Percentiles rank a stretch among this genome's conserved stretches.
phyloP scores from a whole-genome alignment of 2,888 invertebrate genomes.

The Sphaeridia pumilis region DNA sequence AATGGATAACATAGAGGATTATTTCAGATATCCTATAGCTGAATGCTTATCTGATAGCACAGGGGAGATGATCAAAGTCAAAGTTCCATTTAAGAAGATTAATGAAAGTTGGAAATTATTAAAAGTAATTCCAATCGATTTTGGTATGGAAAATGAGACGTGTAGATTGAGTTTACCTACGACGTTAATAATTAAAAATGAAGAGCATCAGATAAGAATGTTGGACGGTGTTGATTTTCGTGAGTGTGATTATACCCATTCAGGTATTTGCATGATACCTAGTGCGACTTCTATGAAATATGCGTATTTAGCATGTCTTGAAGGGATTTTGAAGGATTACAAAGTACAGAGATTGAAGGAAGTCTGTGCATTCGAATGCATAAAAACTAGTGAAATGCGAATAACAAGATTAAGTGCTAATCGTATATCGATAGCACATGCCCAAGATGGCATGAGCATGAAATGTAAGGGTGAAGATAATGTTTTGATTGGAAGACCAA shows the following conservation, averaged over 20 bases:
- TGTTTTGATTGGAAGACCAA: neutral
- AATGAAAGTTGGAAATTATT: slow-evolving; percentile 2
- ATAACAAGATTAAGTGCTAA: neutral
- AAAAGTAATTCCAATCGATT: slow-evolving; percentile 1
- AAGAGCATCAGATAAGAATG: neutral
- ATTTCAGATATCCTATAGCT: neutral
- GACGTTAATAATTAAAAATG: neutral
- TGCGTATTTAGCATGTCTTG: slow-evolving; percentile 4
- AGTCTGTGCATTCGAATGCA: slow-evolving; percentile 1
- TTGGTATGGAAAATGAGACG: neutral
- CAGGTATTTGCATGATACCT: neutral
- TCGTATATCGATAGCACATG: slow-evolving; percentile 1
- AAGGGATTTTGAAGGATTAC: neutral
- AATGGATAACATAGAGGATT: neutral
- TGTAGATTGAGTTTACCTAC: neutral
- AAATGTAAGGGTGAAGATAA: neutral
- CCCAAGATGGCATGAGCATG: neutral
- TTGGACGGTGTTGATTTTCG: neutral
- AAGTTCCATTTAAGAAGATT: neutral
- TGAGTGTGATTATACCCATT: neutral
- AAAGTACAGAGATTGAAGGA: neutral
- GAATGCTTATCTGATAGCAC: neutral
- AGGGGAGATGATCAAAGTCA: neutral
- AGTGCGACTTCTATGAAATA: neutral
- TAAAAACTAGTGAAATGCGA: neutral